Percentiles rank a stretch among this genome's conserved stretches.
These are phyloP conservation scores for Aplysina aerophoba DNA, from an alignment of 37 sponge, comb jelly and placozoan genomes.

Conservation along the genomic window DNA sequence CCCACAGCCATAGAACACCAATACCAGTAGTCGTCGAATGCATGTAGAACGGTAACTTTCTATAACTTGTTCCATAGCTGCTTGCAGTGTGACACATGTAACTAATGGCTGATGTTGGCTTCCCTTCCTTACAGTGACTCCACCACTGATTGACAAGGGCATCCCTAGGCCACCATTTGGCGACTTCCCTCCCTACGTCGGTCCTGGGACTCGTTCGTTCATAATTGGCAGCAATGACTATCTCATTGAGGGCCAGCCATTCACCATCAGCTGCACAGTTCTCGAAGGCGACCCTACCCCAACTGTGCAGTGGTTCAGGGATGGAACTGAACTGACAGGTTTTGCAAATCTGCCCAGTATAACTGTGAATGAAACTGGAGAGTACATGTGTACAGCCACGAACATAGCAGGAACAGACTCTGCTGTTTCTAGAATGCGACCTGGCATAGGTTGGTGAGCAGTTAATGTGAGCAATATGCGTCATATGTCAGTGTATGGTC, in stretches of 20 bases:
- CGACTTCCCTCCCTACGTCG: slow-evolving; percentile 2
- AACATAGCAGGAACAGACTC: neutral
- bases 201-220: neutral
- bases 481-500: neutral
- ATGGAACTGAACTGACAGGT: neutral
- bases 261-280: neutral
- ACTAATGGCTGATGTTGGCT: too few relatives aligned
- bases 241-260: neutral
- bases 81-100: too few relatives aligned
- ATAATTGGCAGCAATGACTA: slow-evolving; percentile 17
- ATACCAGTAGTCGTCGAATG: too few relatives aligned
- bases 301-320: neutral
- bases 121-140: neutral
- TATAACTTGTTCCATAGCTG: too few relatives aligned
- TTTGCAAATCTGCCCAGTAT: neutral
- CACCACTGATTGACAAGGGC: slow-evolving; percentile 20
- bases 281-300: neutral
- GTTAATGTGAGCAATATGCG: neutral
- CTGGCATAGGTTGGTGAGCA: neutral
- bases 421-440: neutral
- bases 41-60: too few relatives aligned
- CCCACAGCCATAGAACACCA: too few relatives aligned
- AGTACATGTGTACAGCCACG: neutral
- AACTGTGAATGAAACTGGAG: neutral
- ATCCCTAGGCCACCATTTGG: neutral